Base-by-base conservation (phyloP, 2,797 vertebrate genomes). In the Chlorospingus semifuscus region DNA sequence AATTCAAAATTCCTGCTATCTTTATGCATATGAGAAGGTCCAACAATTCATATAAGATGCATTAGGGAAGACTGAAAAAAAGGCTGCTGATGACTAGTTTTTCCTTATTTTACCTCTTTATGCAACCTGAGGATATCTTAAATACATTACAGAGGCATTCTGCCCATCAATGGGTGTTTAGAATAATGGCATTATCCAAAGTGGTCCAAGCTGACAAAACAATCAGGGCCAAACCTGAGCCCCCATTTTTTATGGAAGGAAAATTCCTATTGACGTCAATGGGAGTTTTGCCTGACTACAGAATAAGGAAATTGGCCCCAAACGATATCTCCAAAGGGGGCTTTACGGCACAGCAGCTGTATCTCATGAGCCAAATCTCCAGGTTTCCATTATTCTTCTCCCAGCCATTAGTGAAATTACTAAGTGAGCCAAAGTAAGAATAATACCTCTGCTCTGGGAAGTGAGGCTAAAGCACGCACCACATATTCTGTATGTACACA, bases 201-300 rank as follows among this genome's bases (percentile, higher is more conserved):
- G 63, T 41, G 52, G 66, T 49, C 64, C 41, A 69, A 94, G 37
- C 42, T 75, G 76, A 86, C 44, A 82, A 86, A 94, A 88, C 81
- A 82, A 29, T 37, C 68, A 81, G 60, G n/a, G n/a, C 75, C 78
- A 94, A 95, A 95, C 59, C 57, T n/a, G 59, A 75, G 68, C 55
- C 64, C 41, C 66, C 9, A 22, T 55, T 77, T 88, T 87, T 94
- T 77, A 88, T 34, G 26, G 75, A 80, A 94, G 70, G 63, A 95
- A 92, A 95, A 78, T 90, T 95, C 76, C 42, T 77, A 69, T 47
- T 95, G 93, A 97, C 59, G 17, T 96, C 94, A 97, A 89, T 93
- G 81, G 85, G 89, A 93, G 23, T 90, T 89, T 71, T 94, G 91
- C 83, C 86, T 92, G 55, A 91, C 79, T 90, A 86, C 83, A 90